Base-by-base conservation (phyloP, 2,797 vertebrate genomes). In the Epinephelus awoara region DNA sequence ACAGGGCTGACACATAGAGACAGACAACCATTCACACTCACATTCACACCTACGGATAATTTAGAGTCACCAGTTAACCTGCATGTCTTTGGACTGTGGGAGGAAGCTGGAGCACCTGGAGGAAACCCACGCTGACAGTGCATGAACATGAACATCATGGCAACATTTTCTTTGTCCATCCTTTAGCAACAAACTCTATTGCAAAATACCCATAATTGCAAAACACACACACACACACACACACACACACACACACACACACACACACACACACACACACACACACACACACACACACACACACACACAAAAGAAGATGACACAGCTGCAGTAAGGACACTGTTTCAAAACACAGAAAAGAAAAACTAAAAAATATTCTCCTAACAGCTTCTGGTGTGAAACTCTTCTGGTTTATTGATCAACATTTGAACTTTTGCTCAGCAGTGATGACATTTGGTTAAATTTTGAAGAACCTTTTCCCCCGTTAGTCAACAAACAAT, bases 401-500 rank as follows among this genome's bases (percentile, higher is more conserved):
- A 15, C 19, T 47, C 4, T 38, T 49, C 25, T 23, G 4, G 15
- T 10, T 68, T 46, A 71, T 67, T 73, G 67, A 25, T 59, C 51
- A 51, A 69, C 64, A 27, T 25, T 66, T 77, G 46, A 74, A 61
- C 78, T 82, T 66, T 75, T 51, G 21, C 49, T 63, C 66, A 14
- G 56, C 19, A 13, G 29, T 64, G 64, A 67, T 46, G 42, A 72
- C 76, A 78, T 58, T 47, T n/a, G 34, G 13, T 21, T 19, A 17
- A 72, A 87, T 49, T 40, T n/a, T 27, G 44, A 46, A 49, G n/a
- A 74, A 85, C 83, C 84, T 82, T 78, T 78, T 89, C 25, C 56
- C 82, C 82, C 8, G 1, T 75, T 52, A 2, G 1, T 29, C 29
- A 56, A 47, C 59, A 79, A 51, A 18, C 19, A 0, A 18, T 40